Percentiles rank a stretch among this genome's conserved stretches.
Conservation (phyloP, 1,140 invertebrate genomes). For the Pachypsylla venusta region DNA sequence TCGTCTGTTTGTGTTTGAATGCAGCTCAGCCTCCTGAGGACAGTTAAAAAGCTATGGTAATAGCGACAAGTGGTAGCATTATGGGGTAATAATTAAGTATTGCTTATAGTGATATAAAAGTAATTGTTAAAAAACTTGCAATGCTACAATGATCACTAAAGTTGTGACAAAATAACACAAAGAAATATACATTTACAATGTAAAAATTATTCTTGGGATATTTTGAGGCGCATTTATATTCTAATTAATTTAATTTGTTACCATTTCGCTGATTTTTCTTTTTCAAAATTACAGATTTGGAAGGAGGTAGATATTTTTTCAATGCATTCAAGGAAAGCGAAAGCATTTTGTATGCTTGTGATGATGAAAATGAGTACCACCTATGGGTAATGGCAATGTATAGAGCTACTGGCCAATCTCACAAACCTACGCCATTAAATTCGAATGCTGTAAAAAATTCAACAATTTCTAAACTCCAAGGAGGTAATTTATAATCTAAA, state of each 20-base stretch:
- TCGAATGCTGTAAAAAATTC: constrained; percentile 71
- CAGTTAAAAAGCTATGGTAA: too few relatives aligned
- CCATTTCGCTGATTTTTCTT: not conserved
- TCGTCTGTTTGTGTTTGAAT: too few relatives aligned
- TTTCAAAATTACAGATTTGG: constrained; percentile 42
- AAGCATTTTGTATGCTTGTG: constrained; percentile 88
- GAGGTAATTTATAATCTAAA: constrained; percentile 40
- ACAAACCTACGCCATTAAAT: constrained; percentile 90
- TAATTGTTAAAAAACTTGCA: too few relatives aligned
- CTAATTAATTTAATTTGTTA: not conserved
- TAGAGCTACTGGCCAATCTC: constrained; percentile 94
- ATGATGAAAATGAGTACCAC: constrained; percentile 96
- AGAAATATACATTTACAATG: too few relatives aligned
- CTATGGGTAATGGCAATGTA: constrained; percentile 99
- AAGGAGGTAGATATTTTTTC: constrained; percentile 88
- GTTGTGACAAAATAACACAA: too few relatives aligned
- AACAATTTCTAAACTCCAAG: constrained; percentile 75
- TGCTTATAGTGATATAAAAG: too few relatives aligned
- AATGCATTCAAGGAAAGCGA: constrained; percentile 98
- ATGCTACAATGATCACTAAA: too few relatives aligned
- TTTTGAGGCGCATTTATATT: too few relatives aligned
- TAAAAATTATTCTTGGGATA: too few relatives aligned
- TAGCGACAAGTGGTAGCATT: too few relatives aligned
- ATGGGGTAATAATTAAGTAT: not conserved
- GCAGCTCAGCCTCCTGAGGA: too few relatives aligned